Evolutionary conservation across 2,888 invertebrate genomes (phyloP).

Genomic region (Drosophila basisetae): DNA sequence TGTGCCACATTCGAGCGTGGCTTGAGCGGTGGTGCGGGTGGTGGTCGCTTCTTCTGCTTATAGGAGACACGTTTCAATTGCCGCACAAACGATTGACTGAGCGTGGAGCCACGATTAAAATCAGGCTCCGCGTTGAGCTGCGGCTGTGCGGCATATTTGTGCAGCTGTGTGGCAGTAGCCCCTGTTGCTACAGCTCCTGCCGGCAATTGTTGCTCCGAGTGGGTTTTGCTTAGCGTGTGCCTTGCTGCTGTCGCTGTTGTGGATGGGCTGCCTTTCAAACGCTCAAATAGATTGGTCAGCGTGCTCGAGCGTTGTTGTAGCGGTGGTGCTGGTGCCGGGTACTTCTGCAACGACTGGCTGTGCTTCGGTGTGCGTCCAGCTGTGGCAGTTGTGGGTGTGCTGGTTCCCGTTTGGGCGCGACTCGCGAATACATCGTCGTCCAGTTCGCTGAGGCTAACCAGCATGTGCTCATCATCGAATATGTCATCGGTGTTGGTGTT

Average conservation of each 20-base stretch:
- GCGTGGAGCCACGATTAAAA: conserved; percentile 84
- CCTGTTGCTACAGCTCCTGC: conserved; percentile 8
- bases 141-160: conserved; percentile 71
- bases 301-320: conserved; percentile 75
- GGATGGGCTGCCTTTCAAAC: conserved; percentile 62
- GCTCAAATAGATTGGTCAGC: conserved; percentile 82
- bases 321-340: conserved; percentile 72
- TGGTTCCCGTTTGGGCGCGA: conserved; percentile 55
- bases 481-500: conserved; percentile 61
- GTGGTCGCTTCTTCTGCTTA: conserved; percentile 75
- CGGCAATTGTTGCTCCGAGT: conserved; percentile 72
- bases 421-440: conserved; percentile 77
- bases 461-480: conserved; percentile 71
- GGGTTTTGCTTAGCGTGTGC: conserved; percentile 55
- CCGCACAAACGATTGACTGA: conserved; percentile 85
- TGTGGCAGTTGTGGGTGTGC: conserved; percentile 57
- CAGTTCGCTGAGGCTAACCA: conserved; percentile 76
- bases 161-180: conserved; percentile 31
- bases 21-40: conserved; percentile 69
- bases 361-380: conserved; percentile 76
- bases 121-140: conserved; percentile 72
- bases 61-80: conserved; percentile 72
- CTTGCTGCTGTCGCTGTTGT: conserved; percentile 22
- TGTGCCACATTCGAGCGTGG: conserved; percentile 65
- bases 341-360: conserved; percentile 66